A percentile compares a stretch with the other conserved stretches of the same genome.
Evolutionary conservation across 2,888 invertebrate genomes (phyloP).

Genomic region (Stenchaetothrips biformis): DNA sequence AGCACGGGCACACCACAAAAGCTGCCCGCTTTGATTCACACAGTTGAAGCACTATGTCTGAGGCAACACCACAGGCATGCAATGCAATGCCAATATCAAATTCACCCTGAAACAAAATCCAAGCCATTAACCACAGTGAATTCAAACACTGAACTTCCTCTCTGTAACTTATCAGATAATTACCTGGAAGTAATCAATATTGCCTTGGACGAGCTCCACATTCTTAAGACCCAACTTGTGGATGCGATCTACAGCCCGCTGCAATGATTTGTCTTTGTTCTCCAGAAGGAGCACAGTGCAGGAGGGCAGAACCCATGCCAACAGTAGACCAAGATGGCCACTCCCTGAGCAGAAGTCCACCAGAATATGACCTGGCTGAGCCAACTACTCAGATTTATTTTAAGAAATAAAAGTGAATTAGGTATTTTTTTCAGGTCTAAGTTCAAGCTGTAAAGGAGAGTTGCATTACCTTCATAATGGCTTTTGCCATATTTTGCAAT

Average conservation of each 20-base stretch:
- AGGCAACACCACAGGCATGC: conserved; percentile 93
- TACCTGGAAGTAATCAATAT: conserved; percentile 70
- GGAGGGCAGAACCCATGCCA: conserved; percentile 72
- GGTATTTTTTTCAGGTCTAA: neutral
- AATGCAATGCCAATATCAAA: conserved; percentile 81
- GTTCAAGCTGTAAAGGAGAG: neutral
- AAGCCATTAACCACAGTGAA: neutral
- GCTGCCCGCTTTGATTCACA: conserved; percentile 71
- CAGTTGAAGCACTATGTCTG: conserved; percentile 82
- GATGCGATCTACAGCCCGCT: conserved; percentile 67
- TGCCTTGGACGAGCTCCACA: conserved; percentile 75
- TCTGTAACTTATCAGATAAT: neutral
- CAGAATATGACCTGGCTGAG: conserved; percentile 62
- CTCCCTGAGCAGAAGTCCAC: conserved; percentile 95
- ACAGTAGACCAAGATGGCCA: conserved; percentile 83
- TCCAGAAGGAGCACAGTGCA: conserved; percentile 79
- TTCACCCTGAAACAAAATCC: conserved; percentile 44
- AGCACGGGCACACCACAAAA: conserved; percentile 90
- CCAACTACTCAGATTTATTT: conserved; percentile 46
- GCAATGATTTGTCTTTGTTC: conserved; percentile 83
- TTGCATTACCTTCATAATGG: conserved; percentile 54
- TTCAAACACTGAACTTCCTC: neutral
- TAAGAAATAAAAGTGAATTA: neutral
- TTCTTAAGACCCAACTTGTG: conserved; percentile 63
- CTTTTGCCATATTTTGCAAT: conserved; percentile 74